Conservation (phyloP, 2,113 vertebrate genomes). For the Boulengeromyrus knoepffleri region DNA sequence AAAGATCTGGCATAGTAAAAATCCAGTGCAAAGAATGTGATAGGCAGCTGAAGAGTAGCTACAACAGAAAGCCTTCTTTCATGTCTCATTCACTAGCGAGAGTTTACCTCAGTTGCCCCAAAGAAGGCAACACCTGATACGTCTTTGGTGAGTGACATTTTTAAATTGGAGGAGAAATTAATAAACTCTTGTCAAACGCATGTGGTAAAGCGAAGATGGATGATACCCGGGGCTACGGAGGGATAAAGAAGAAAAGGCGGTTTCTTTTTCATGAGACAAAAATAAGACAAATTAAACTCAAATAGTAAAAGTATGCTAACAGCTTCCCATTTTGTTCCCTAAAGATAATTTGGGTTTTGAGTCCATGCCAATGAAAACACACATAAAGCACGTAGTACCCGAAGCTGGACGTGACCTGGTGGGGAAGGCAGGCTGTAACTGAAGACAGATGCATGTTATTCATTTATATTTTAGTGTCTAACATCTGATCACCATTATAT, state of each 20-base stretch:
- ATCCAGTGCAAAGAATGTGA: conserved; percentile 26
- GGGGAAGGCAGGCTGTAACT: not conserved
- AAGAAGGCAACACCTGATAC: conserved; percentile 23
- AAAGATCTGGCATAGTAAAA: conserved; percentile 35
- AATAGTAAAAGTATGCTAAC: conserved; percentile 25
- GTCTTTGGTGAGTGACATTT: conserved; percentile 33
- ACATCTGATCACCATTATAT: not conserved
- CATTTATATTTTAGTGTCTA: not conserved
- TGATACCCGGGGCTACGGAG: conserved; percentile 33
- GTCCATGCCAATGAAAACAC: not conserved
- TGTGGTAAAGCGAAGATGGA: conserved; percentile 30
- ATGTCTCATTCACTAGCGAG: conserved; percentile 21
- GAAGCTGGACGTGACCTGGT: not conserved
- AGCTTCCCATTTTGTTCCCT: conserved; percentile 10
- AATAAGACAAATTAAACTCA: conserved; percentile 13
- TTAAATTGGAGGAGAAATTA: conserved; percentile 37
- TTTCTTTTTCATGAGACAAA: conserved; percentile 18
- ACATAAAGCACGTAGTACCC: not conserved
- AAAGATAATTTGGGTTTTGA: conserved; percentile 4
- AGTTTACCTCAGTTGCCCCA: conserved; percentile 42
- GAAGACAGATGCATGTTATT: not conserved
- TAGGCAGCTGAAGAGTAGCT: conserved; percentile 27
- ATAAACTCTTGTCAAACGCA: conserved; percentile 48
- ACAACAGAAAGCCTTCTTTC: conserved; percentile 32
- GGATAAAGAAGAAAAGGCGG: conserved; percentile 29